Conservation (phyloP, 2,888 invertebrate species). For the Lithodes maja region DNA sequence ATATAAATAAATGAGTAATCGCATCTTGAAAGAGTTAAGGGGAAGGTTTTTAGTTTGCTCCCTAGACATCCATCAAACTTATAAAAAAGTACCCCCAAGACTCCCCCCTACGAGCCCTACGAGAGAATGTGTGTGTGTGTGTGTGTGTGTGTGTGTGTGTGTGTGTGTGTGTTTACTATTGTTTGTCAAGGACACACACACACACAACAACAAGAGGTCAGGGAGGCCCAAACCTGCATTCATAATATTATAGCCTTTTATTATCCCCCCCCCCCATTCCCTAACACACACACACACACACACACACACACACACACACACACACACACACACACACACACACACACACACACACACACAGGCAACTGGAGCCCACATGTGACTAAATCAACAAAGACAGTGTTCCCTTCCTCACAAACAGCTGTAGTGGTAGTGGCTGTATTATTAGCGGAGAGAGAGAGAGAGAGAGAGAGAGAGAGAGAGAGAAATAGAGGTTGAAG, state of each 20-base stretch:
- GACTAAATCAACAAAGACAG: background rate
- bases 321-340: background rate
- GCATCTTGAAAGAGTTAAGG: too few relatives aligned
- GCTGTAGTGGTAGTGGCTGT: background rate
- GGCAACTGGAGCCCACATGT: background rate
- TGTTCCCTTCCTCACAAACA: background rate
- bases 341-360: conserved; percentile 18
- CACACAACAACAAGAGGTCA: background rate
- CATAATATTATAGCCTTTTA: background rate
- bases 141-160: background rate
- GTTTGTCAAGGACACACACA: background rate
- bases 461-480: too few relatives aligned
- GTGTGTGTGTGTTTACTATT: too few relatives aligned
- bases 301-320: conserved; percentile 13
- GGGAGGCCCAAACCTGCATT: too few relatives aligned
- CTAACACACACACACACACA: background rate
- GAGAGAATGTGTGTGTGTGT: background rate
- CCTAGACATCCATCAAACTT: too few relatives aligned
- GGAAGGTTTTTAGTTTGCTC: too few relatives aligned
- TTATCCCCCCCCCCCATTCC: background rate
- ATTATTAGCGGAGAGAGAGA: background rate
- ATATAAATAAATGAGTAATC: too few relatives aligned
- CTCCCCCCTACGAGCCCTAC: background rate
- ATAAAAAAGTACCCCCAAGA: too few relatives aligned
- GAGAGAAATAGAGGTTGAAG: too few relatives aligned